Percentiles rank a stretch among this genome's conserved stretches.
phyloP scores from a whole-genome alignment of 2,797 vertebrate genomes.

The Varecia variegata region DNA sequence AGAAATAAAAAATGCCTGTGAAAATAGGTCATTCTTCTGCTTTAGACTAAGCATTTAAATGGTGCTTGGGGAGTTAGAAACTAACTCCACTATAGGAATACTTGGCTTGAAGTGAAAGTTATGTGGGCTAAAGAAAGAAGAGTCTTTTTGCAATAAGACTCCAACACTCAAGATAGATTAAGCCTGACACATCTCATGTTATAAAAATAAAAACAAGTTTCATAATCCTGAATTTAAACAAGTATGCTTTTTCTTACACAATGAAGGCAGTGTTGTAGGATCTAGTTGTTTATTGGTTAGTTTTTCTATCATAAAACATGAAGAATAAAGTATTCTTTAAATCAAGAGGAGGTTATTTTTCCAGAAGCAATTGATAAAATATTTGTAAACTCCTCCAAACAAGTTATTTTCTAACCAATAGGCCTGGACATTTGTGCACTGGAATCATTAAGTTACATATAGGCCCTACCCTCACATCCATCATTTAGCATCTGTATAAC shows the following conservation, averaged over 20 bases:
- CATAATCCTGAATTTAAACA: slow-evolving; percentile 73
- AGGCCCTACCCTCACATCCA: too few relatives aligned
- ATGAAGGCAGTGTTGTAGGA: not conserved
- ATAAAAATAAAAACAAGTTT: slow-evolving; percentile 79
- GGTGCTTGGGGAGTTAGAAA: not conserved
- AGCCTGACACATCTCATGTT: slow-evolving; percentile 67
- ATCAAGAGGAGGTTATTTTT: not conserved
- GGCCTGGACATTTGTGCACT: not conserved
- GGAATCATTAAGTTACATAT: not conserved
- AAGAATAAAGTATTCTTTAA: not conserved
- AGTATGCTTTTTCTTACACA: slow-evolving; percentile 44
- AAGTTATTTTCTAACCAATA: not conserved
- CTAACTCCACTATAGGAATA: not conserved
- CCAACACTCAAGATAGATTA: slow-evolving; percentile 69
- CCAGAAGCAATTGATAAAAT: not conserved
- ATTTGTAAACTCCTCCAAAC: not conserved
- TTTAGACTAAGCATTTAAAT: slow-evolving; percentile 23
- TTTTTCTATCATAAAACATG: slow-evolving; percentile 13
- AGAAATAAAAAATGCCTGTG: not conserved
- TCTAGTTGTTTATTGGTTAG: not conserved
- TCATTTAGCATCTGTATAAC: not conserved
- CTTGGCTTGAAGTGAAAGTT: slow-evolving; percentile 58
- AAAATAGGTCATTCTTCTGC: slow-evolving; percentile 36
- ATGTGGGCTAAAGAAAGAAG: slow-evolving; percentile 63
- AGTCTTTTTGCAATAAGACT: slow-evolving; percentile 59